Percentiles rank a stretch among this genome's conserved stretches.
Evolutionary conservation across 2,797 vertebrate species (phyloP).

Genomic region (Oreortyx pictus): DNA sequence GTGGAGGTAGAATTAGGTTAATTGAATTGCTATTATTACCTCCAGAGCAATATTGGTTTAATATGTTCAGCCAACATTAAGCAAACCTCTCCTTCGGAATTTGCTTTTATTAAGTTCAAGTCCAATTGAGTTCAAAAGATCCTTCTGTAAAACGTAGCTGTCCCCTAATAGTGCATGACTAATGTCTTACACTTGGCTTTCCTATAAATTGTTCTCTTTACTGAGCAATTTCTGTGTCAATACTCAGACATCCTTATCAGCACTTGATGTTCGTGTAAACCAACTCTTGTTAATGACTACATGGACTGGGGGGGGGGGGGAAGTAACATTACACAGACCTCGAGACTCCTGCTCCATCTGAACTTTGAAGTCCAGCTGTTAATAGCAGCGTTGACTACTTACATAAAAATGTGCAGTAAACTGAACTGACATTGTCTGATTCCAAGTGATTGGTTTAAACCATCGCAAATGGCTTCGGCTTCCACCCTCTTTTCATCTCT

Average conservation of each 20-base stretch:
- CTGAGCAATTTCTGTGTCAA: constrained; percentile 64
- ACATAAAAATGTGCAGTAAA: constrained; percentile 46
- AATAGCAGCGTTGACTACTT: constrained; percentile 48
- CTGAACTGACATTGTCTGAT: constrained; percentile 46
- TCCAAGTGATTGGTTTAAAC: constrained; percentile 4
- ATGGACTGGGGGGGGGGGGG: neutral
- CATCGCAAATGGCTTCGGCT: neutral
- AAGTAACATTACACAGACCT: constrained; percentile 66
- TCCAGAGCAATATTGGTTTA: constrained; percentile 31
- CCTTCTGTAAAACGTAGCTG: constrained; percentile 42
- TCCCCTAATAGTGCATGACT: constrained; percentile 76
- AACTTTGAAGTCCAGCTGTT: constrained; percentile 76
- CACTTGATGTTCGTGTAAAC: constrained; percentile 76
- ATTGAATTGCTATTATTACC: constrained; percentile 38
- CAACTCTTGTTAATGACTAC: constrained; percentile 63
- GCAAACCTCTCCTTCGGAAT: neutral
- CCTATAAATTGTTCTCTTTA: constrained; percentile 73
- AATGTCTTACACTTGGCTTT: constrained; percentile 71
- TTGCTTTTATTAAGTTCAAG: constrained; percentile 72
- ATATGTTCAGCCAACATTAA: neutral
- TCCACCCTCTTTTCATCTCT: neutral
- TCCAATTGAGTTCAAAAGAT: constrained; percentile 61
- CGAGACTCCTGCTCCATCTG: constrained; percentile 24
- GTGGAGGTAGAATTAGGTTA: constrained; percentile 34
- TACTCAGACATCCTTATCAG: constrained; percentile 75